Conservation (phyloP, 1,140 invertebrate species). For the Drosophila burlai region DNA sequence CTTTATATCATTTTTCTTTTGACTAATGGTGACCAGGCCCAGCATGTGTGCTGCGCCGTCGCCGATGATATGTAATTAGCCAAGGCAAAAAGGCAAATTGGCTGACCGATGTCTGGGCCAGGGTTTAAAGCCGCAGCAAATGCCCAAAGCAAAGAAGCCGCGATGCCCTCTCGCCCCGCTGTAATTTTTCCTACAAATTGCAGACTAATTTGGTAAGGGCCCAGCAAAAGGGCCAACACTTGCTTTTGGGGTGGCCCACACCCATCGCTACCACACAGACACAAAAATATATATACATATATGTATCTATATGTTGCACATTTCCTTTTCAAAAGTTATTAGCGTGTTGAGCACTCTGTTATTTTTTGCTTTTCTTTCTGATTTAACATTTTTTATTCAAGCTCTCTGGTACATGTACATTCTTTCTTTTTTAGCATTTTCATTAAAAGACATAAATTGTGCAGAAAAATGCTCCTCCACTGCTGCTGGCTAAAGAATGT, state of each 20-base stretch:
- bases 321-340: constrained; percentile 80
- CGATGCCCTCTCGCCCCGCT: constrained; percentile 18
- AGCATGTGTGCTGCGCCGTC: constrained; percentile 32
- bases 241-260: constrained; percentile 50
- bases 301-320: constrained; percentile 59
- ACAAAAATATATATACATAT: background rate
- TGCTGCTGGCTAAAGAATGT: constrained; percentile 52
- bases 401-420: constrained; percentile 12
- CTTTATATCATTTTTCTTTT: constrained; percentile 40
- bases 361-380: constrained; percentile 53
- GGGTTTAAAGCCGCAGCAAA: constrained; percentile 39
- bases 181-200: constrained; percentile 57
- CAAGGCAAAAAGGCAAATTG: constrained; percentile 57
- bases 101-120: constrained; percentile 43
- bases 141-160: constrained; percentile 35
- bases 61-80: constrained; percentile 76
- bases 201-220: constrained; percentile 72
- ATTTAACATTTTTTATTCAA: constrained; percentile 42
- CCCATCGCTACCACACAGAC: constrained; percentile 3
- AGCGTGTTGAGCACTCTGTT: constrained; percentile 68
- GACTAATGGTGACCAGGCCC: constrained; percentile 35
- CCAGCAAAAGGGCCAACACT: constrained; percentile 46
- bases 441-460: constrained; percentile 84
- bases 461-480: constrained; percentile 73
- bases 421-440: constrained; percentile 58